phyloP scores from a whole-genome alignment of 1,140 invertebrate species.

The Drosophila miranda region DNA sequence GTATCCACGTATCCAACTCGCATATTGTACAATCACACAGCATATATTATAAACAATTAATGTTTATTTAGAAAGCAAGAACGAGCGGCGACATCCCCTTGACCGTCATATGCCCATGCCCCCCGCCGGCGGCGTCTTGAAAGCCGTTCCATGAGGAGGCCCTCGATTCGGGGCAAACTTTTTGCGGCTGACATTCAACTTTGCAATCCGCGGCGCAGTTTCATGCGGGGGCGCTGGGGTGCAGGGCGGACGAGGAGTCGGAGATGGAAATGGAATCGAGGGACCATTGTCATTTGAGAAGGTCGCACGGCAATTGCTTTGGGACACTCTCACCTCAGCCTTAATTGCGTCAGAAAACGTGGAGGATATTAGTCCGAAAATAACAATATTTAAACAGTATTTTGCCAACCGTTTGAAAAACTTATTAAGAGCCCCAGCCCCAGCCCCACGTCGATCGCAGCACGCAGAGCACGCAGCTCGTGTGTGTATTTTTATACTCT shows the following conservation, averaged over 20 bases:
- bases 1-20: not conserved
- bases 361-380: constrained; percentile 64
- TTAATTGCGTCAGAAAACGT: constrained; percentile 68
- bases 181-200: constrained; percentile 66
- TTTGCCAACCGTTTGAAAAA: constrained; percentile 75
- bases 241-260: constrained; percentile 10
- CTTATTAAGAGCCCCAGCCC: constrained; percentile 52
- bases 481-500: constrained; percentile 41
- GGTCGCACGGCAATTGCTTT: constrained; percentile 63
- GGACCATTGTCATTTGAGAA: constrained; percentile 72
- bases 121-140: not conserved
- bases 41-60: constrained; percentile 73
- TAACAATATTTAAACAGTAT: constrained; percentile 78
- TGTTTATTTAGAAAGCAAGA: constrained; percentile 73
- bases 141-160: constrained; percentile 20
- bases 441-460: too few species aligned
- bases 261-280: constrained; percentile 17
- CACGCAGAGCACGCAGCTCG: not conserved
- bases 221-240: not conserved
- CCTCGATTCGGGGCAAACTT: constrained; percentile 51
- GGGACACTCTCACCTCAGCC: constrained; percentile 33
- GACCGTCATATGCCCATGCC: constrained; percentile 22
- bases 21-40: constrained; percentile 3
- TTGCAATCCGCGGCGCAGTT: constrained; percentile 58
- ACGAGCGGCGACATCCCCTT: constrained; percentile 15